Conservation (phyloP, 92 coral and sea anemone genomes). For the Chrysogorgia sp. region DNA sequence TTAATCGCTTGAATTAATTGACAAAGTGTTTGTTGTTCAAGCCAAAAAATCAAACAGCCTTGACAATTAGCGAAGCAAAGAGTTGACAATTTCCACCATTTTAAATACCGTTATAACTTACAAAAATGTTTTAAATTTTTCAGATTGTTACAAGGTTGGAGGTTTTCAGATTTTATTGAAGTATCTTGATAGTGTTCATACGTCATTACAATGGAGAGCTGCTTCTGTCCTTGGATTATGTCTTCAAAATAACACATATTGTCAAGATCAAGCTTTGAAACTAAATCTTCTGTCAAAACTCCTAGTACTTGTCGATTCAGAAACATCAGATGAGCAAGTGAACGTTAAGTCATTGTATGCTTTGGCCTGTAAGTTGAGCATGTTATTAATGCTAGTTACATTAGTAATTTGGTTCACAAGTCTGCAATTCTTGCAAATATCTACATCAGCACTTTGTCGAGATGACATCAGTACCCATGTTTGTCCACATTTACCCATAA, state of each 20-base stretch:
- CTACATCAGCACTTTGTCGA: too few relatives aligned
- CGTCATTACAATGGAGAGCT: slow-evolving; percentile 86
- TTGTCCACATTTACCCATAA: too few relatives aligned
- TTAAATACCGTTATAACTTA: too few relatives aligned
- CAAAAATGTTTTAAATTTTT: background rate
- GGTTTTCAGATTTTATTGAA: slow-evolving; percentile 74
- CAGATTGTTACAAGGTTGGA: slow-evolving; percentile 95
- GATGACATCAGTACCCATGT: too few relatives aligned
- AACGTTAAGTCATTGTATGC: slow-evolving; percentile 81
- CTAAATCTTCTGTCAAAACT: slow-evolving; percentile 67
- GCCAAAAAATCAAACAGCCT: too few relatives aligned
- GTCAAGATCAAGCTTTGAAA: slow-evolving; percentile 78
- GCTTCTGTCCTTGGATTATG: slow-evolving; percentile 82
- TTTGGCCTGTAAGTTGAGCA: slow-evolving; percentile 80
- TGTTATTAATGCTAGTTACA: background rate
- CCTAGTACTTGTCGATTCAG: slow-evolving; percentile 61
- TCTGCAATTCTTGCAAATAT: too few relatives aligned
- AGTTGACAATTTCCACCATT: too few relatives aligned
- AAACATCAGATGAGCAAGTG: slow-evolving; percentile 68
- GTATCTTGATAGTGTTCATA: slow-evolving; percentile 68
- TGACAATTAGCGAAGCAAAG: too few relatives aligned
- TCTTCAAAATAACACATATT: slow-evolving; percentile 84
- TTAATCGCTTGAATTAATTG: too few relatives aligned
- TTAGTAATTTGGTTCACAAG: background rate
- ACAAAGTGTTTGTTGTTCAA: too few relatives aligned